Percentiles rank a stretch among this genome's conserved stretches.
phyloP scores from a whole-genome alignment of 2,888 invertebrate species.

The Operophtera brumata region DNA sequence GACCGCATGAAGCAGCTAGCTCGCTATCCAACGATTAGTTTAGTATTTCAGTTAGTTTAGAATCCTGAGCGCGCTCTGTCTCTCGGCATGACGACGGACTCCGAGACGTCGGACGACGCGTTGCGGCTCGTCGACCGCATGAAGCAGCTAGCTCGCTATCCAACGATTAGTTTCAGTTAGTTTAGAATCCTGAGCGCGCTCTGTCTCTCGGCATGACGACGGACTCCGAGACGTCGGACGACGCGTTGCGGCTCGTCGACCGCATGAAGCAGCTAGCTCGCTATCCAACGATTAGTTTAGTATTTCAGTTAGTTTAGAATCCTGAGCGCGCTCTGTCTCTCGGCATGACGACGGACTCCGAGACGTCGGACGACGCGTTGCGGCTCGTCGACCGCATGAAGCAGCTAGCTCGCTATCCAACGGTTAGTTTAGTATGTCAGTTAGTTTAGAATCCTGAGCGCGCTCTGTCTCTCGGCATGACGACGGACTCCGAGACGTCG shows the following conservation, averaged over 20 bases:
- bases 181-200: slow-evolving; percentile 59
- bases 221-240: slow-evolving; percentile 73
- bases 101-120: slow-evolving; percentile 74
- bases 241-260: slow-evolving; percentile 72
- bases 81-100: slow-evolving; percentile 67
- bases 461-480: slow-evolving; percentile 64
- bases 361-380: slow-evolving; percentile 75
- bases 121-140: slow-evolving; percentile 73
- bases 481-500: slow-evolving; percentile 72
- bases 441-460: slow-evolving; percentile 58
- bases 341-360: slow-evolving; percentile 70
- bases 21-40: slow-evolving; percentile 62
- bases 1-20: slow-evolving; percentile 74
- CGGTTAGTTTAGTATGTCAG: slow-evolving; percentile 48
- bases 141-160: slow-evolving; percentile 69
- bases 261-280: slow-evolving; percentile 72
- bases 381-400: slow-evolving; percentile 73
- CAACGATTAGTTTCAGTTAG: slow-evolving; percentile 64
- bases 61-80: slow-evolving; percentile 62
- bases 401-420: slow-evolving; percentile 67
- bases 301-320: too few species aligned
- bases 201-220: slow-evolving; percentile 66
- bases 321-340: slow-evolving; percentile 62
- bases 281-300: slow-evolving; percentile 58
- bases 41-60: too few species aligned